Percentiles rank a stretch among this genome's conserved stretches.
Evolutionary conservation across 2,888 invertebrate species (phyloP).

Genomic region (Clostera curtula): DNA sequence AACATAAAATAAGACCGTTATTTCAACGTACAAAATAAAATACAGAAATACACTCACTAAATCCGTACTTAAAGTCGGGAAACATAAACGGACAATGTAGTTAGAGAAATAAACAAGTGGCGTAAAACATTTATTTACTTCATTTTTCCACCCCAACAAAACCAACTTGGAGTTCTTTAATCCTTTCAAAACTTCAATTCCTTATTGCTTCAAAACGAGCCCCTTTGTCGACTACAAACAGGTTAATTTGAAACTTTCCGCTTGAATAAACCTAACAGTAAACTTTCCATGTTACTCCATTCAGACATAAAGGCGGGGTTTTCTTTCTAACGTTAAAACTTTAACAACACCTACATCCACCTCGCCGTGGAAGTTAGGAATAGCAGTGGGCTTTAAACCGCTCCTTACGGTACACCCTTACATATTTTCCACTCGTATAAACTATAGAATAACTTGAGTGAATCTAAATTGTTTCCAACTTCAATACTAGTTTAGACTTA

Average conservation of each 20-base stretch:
- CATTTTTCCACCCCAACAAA: too few species aligned
- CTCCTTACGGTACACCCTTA: conserved; percentile 12
- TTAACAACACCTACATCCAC: conserved; percentile 21
- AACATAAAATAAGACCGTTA: too few species aligned
- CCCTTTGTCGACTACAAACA: conserved; percentile 19
- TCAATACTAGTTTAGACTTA: conserved; percentile 16
- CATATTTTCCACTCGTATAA: conserved; percentile 7
- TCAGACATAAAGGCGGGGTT: conserved; percentile 38
- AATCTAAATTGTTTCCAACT: conserved; percentile 30
- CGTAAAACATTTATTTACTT: too few species aligned
- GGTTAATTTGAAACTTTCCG: conserved; percentile 43
- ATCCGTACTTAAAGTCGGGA: too few species aligned
- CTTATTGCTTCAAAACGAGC: conserved; percentile 16
- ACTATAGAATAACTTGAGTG: conserved; percentile 20
- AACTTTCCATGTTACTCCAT: conserved; percentile 32
- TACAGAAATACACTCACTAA: too few species aligned
- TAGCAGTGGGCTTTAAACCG: conserved; percentile 13
- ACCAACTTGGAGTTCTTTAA: neutral
- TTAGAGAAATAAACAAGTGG: too few species aligned
- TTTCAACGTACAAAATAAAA: too few species aligned
- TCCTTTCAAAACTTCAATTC: conserved; percentile 3
- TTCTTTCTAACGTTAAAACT: conserved; percentile 26
- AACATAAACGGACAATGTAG: too few species aligned
- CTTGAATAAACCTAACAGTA: conserved; percentile 21
- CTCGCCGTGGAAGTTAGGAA: conserved; percentile 14